These are phyloP conservation scores for Cariama cristata DNA, from an alignment of 2,113 vertebrate genomes.

Conservation along the genomic window DNA sequence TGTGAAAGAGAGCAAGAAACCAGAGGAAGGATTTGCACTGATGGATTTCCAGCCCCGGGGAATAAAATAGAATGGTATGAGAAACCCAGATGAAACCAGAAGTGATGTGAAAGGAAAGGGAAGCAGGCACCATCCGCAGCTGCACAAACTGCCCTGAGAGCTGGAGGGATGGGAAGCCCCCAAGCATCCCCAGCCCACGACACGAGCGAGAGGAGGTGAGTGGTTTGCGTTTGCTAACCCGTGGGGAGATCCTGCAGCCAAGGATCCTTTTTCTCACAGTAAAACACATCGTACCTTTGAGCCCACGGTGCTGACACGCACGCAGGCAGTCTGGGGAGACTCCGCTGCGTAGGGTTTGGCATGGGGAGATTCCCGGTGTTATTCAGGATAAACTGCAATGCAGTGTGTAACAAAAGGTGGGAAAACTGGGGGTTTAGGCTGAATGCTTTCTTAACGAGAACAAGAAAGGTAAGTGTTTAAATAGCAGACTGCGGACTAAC, in stretches of 20 bases:
- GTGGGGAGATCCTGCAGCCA: not conserved
- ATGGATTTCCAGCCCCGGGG: not conserved
- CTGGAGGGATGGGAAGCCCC: not conserved
- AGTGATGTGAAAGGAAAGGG: not conserved
- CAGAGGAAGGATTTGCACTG: not conserved
- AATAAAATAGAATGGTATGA: not conserved
- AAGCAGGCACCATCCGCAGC: not conserved
- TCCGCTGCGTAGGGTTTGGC: not conserved
- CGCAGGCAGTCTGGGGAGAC: not conserved
- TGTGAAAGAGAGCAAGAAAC: not conserved
- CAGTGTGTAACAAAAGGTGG: not conserved
- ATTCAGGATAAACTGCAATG: not conserved
- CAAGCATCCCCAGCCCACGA: not conserved
- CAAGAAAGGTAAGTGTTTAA: not conserved
- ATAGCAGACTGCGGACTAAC: not conserved
- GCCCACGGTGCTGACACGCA: not conserved
- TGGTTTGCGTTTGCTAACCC: not conserved
- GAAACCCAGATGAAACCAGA: not conserved
- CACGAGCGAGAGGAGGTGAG: not conserved
- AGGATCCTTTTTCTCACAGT: not conserved
- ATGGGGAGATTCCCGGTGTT: accelerated
- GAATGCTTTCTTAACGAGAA: not conserved
- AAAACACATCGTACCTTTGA: not conserved
- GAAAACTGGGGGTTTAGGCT: not conserved
- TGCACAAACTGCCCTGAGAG: not conserved